These are phyloP conservation scores for Pangasius krempfi DNA, from an alignment of 2,797 vertebrate genomes.

Conservation along the genomic window DNA sequence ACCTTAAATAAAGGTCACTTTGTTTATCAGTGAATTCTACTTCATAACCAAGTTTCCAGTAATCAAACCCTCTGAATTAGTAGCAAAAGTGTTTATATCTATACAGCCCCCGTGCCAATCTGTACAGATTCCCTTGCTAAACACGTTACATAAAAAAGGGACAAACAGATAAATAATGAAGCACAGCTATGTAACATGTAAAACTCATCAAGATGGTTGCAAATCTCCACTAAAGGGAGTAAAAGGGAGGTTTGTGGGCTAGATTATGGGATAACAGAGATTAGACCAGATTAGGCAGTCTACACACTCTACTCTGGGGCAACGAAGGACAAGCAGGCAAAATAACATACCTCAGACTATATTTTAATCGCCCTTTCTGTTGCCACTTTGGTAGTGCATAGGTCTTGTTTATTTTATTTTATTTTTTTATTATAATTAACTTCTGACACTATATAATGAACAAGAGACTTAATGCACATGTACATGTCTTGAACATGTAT, in stretches of 20 bases:
- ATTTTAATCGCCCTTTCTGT: not conserved
- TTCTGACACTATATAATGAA: not conserved
- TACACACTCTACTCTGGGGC: not conserved
- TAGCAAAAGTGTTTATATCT: not conserved
- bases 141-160: not conserved
- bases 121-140: not conserved
- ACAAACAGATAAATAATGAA: not conserved
- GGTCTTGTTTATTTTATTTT: not conserved
- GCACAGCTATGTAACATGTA: not conserved
- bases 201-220: not conserved
- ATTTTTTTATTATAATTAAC: not conserved
- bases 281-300: slow-evolving; percentile 28
- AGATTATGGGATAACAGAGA: slow-evolving; percentile 22
- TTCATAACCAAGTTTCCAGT: not conserved
- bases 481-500: not conserved
- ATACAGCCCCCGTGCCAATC: not conserved
- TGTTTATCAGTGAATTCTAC: not conserved
- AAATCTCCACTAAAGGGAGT: slow-evolving; percentile 5
- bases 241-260: slow-evolving; percentile 1
- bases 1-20: not conserved
- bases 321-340: not conserved
- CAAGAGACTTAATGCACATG: not conserved
- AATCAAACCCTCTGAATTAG: not conserved
- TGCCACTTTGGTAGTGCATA: not conserved
- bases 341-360: not conserved